A percentile compares a stretch with the other conserved stretches of the same genome.
Conservation (phyloP, 2,888 invertebrate species). For the Drosophila parthenogenetica region DNA sequence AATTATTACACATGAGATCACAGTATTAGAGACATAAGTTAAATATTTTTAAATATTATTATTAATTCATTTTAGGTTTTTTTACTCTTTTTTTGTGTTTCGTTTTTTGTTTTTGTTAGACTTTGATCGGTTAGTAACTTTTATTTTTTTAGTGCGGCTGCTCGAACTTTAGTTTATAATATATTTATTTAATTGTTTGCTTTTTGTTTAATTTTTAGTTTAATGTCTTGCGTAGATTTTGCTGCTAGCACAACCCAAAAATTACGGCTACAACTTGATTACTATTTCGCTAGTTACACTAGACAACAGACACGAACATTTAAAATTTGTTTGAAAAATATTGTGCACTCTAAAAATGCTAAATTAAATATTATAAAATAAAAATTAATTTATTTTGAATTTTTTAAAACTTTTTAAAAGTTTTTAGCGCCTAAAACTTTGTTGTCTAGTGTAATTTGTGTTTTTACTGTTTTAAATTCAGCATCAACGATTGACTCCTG, state of each 20-base stretch:
- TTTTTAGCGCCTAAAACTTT: background rate
- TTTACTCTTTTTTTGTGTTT: constrained; percentile 32
- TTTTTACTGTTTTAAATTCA: constrained; percentile 50
- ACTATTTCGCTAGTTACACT: constrained; percentile 54
- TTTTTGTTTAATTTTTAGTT: constrained; percentile 29
- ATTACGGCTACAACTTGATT: constrained; percentile 61
- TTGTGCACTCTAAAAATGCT: too few species aligned
- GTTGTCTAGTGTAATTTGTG: constrained; percentile 6
- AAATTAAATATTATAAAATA: too few species aligned
- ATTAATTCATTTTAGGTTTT: constrained; percentile 40
- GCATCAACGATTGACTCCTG: constrained; percentile 78
- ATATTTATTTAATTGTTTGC: constrained; percentile 41
- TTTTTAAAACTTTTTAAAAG: background rate
- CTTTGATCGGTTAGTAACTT: constrained; percentile 71
- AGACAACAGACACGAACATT: constrained; percentile 7
- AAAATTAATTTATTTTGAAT: too few species aligned
- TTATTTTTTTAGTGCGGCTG: constrained; percentile 53
- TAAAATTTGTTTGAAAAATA: background rate
- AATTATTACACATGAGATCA: constrained; percentile 85
- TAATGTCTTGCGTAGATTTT: constrained; percentile 69
- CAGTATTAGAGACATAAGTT: constrained; percentile 86
- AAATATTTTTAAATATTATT: constrained; percentile 62
- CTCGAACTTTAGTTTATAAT: constrained; percentile 26
- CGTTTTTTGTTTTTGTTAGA: constrained; percentile 44
- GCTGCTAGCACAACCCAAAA: constrained; percentile 65